These are phyloP conservation scores for Villa cingulata DNA, from an alignment of 2,888 invertebrate species.

Conservation along the genomic window DNA sequence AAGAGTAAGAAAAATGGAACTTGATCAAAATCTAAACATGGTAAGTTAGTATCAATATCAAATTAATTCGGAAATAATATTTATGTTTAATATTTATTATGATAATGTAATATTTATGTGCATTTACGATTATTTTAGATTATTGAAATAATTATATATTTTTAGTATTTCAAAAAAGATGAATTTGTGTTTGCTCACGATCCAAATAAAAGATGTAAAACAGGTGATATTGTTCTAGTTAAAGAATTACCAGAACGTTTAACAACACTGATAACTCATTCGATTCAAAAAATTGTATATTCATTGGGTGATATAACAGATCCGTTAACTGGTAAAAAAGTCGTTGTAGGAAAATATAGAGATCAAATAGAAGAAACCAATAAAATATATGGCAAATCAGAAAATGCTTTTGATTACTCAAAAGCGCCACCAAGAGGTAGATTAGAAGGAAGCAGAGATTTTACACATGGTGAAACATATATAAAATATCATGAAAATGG, in stretches of 20 bases:
- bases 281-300: conserved; percentile 65
- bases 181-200: conserved; percentile 65
- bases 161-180: conserved; percentile 64
- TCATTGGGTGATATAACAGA: conserved; percentile 75
- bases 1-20: conserved; percentile 55
- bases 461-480: conserved; percentile 61
- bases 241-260: conserved; percentile 57
- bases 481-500: conserved; percentile 68
- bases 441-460: conserved; percentile 70
- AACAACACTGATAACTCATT: conserved; percentile 64
- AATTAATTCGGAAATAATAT: neutral
- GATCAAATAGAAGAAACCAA: conserved; percentile 55
- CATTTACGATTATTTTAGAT: neutral
- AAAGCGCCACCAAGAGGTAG: conserved; percentile 67
- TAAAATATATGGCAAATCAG: conserved; percentile 54
- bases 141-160: conserved; percentile 18
- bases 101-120: neutral
- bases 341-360: conserved; percentile 57
- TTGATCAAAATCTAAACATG: conserved; percentile 65
- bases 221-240: conserved; percentile 71
- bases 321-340: conserved; percentile 69
- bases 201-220: conserved; percentile 60
- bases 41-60: conserved; percentile 36
- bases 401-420: conserved; percentile 57
- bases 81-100: neutral